Evolutionary conservation across 1,140 invertebrate genomes (phyloP), one percentile per base, ranked within the genome.

Genomic region (Drosophila busckii): DNA sequence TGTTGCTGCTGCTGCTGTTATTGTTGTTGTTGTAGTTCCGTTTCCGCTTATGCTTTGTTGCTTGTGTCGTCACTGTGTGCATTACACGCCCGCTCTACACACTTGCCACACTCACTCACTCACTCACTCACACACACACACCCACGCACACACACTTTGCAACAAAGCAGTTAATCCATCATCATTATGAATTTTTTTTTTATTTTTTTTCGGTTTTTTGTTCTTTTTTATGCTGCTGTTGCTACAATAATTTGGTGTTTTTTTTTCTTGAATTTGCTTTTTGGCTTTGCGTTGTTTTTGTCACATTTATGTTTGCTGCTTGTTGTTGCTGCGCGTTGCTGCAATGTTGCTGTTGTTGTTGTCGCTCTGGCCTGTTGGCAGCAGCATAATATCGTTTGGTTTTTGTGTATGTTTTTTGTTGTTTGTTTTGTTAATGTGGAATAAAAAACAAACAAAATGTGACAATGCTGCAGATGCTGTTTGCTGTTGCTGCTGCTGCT

Each of bases 121-220:
- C 13, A 19, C 29, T 8, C 38, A 19, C 56, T 31, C 41, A 32
- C 16, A 35, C 50, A 38, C 6, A 28, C 32, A 32, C 41, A 12
- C 32, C 22, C 44, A n/a, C 41, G 23, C 55, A 34, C 54, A 50
- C 53, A 50, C 44, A 59, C 31, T 44, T 53, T 50, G 34, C 45
- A 55, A 68, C n/a, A 54, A 46, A 71, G 29, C 68, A 71, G 67
- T 71, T 71, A 78, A 78, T 78, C 67, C 73, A 80, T 78, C 73
- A 80, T 78, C 68, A 68, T 78, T 64, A 68, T 68, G 68, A 67
- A 68, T 64, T 78, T 70, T 37, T 40, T 37, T 40, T 56, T 63
- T 58, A 44, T 54, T 13, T 34, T 52, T 49, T 28, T 35, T 29
- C 45, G 22, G 16, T 54, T 32, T 44, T 49, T 49, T 40, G 38